A percentile compares a stretch with the other conserved stretches of the same genome.
Conservation (phyloP, 2,113 vertebrate species). For the Synchiropus splendidus region DNA sequence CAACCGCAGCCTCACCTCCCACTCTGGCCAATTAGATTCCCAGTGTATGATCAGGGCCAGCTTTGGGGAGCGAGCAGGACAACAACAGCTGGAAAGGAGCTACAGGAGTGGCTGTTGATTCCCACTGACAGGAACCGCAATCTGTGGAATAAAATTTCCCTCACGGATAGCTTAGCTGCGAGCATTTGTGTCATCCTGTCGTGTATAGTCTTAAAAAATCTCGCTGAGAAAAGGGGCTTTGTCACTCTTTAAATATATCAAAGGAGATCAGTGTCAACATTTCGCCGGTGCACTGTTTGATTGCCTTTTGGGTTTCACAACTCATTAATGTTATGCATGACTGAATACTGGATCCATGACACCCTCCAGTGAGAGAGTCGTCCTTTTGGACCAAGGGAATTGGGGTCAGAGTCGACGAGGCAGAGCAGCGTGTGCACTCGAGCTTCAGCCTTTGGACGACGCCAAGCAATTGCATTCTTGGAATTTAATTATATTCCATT, state of each 20-base stretch:
- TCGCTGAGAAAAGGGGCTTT: slow-evolving; percentile 50
- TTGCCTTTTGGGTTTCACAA: slow-evolving; percentile 47
- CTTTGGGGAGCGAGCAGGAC: slow-evolving; percentile 26
- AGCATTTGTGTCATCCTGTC: slow-evolving; percentile 34
- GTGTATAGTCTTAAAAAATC: slow-evolving; percentile 39
- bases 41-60: slow-evolving; percentile 24
- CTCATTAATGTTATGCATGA: slow-evolving; percentile 53
- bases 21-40: slow-evolving; percentile 46
- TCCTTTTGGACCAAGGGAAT: slow-evolving; percentile 38
- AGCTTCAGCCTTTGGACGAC: slow-evolving; percentile 15
- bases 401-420: slow-evolving; percentile 47
- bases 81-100: slow-evolving; percentile 48
- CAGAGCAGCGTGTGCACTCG: slow-evolving; percentile 25
- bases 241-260: slow-evolving; percentile 57
- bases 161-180: slow-evolving; percentile 6
- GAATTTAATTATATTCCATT: slow-evolving; percentile 61
- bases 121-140: slow-evolving; percentile 19
- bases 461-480: slow-evolving; percentile 46
- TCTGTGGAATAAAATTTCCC: slow-evolving; percentile 10
- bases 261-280: slow-evolving; percentile 60
- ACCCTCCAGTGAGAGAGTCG: slow-evolving; percentile 43
- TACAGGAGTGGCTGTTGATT: slow-evolving; percentile 25
- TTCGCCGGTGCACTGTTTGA: slow-evolving; percentile 41
- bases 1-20: slow-evolving; percentile 45
- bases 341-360: slow-evolving; percentile 50